These are phyloP conservation scores for Protobothrops flavoviridis DNA, from an alignment of 2,113 vertebrate genomes.

Conservation along the genomic window DNA sequence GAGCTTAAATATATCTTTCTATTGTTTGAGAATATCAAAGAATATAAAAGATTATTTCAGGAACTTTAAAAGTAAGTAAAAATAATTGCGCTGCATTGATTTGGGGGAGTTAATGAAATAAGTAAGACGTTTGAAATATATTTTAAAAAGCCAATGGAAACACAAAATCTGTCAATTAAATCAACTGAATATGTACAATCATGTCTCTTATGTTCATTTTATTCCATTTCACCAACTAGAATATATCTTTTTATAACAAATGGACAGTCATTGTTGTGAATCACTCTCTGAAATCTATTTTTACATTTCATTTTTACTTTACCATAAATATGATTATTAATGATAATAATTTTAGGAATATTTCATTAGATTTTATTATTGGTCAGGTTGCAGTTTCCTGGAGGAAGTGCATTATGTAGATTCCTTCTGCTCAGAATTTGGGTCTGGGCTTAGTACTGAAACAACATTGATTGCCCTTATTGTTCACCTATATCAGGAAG, in stretches of 20 bases:
- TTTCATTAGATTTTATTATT: not conserved
- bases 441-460: not conserved
- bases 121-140: not conserved
- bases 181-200: not conserved
- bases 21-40: slow-evolving; percentile 42
- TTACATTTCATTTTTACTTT: slow-evolving; percentile 1
- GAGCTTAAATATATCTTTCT: not conserved
- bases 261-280: not conserved
- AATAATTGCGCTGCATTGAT: slow-evolving; percentile 16
- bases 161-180: slow-evolving; percentile 4
- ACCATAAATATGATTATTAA: not conserved
- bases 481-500: not conserved
- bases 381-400: not conserved
- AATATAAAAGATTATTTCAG: slow-evolving; percentile 17
- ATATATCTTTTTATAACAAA: slow-evolving; percentile 10
- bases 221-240: slow-evolving; percentile 4
- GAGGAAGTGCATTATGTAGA: not conserved
- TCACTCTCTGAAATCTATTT: not conserved
- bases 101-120: slow-evolving; percentile 21
- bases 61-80: slow-evolving; percentile 28
- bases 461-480: not conserved
- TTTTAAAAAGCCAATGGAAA: slow-evolving; percentile 18
- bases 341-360: not conserved
- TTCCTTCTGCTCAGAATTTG: not conserved
- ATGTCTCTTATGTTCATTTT: slow-evolving; percentile 1